phyloP scores from a whole-genome alignment of 2,797 vertebrate species.

The Chrosomus eos region DNA sequence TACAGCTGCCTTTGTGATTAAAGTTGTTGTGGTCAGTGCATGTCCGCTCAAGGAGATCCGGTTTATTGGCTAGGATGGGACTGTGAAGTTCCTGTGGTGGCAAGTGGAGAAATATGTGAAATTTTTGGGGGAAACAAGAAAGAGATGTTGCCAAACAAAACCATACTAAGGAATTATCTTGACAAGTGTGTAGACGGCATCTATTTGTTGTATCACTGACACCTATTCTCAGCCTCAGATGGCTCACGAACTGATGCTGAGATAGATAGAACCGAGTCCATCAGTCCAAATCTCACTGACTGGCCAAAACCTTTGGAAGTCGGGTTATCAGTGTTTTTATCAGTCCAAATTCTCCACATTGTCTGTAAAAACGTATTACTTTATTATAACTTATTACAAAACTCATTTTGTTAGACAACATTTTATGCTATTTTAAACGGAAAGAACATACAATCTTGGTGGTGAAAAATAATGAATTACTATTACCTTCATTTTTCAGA shows the following conservation, averaged over 20 bases:
- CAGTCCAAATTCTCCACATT: background rate
- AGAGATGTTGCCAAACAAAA: conserved; percentile 16
- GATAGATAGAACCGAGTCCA: background rate
- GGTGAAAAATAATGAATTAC: too few species aligned
- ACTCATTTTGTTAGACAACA: background rate
- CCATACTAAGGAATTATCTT: background rate
- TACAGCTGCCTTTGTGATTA: conserved; percentile 59
- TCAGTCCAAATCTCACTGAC: background rate
- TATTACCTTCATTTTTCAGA: too few species aligned
- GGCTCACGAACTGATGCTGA: conserved; percentile 1
- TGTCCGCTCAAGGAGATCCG: conserved; percentile 48
- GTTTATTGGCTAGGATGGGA: conserved; percentile 44
- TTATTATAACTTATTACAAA: background rate
- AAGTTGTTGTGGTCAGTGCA: conserved; percentile 50
- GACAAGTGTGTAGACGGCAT: conserved; percentile 1
- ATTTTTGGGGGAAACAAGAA: conserved; percentile 5
- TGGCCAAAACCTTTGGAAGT: background rate
- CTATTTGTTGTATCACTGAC: background rate
- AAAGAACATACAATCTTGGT: background rate
- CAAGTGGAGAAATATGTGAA: conserved; percentile 18
- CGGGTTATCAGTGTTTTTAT: background rate
- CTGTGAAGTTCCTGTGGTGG: conserved; percentile 16
- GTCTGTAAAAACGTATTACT: background rate
- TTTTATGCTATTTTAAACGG: background rate
- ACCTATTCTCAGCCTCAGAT: background rate